Conservation (phyloP, 2,888 invertebrate species). For the Neoitamus cyanurus region DNA sequence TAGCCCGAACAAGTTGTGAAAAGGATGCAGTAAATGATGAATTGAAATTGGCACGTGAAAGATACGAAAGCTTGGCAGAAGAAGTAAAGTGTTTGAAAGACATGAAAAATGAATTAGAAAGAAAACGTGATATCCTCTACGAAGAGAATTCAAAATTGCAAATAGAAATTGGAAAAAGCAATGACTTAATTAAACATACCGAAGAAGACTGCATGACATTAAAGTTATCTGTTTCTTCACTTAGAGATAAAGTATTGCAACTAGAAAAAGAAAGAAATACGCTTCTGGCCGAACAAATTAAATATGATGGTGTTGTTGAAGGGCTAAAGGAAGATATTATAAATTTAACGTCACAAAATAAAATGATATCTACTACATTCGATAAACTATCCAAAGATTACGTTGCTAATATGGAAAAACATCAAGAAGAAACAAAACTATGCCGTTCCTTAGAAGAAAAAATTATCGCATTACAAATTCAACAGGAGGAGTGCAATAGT, state of each 20-base stretch:
- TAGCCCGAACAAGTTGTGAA: slow-evolving; percentile 31
- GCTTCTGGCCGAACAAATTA: neutral
- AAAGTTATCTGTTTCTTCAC: slow-evolving; percentile 14
- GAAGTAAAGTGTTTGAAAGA: slow-evolving; percentile 17
- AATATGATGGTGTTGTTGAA: neutral
- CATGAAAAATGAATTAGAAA: slow-evolving; percentile 48
- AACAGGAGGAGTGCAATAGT: neutral
- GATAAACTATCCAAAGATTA: neutral
- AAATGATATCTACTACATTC: neutral
- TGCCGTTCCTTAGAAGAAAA: neutral
- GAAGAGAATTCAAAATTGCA: neutral
- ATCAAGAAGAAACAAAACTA: neutral
- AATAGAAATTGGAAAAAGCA: neutral
- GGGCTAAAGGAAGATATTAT: neutral
- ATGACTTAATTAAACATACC: neutral
- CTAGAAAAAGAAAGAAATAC: neutral
- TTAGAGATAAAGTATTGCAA: neutral
- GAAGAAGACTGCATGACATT: slow-evolving; percentile 43
- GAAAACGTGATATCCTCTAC: neutral
- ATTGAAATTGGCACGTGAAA: slow-evolving; percentile 27
- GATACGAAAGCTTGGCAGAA: neutral
- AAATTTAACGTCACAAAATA: neutral
- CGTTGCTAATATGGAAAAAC: neutral
- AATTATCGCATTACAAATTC: neutral
- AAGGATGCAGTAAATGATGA: neutral